Percentiles rank a stretch among this genome's conserved stretches.
Evolutionary conservation across 2,113 vertebrate species (phyloP).

Genomic region (Lipotes vexillifer): DNA sequence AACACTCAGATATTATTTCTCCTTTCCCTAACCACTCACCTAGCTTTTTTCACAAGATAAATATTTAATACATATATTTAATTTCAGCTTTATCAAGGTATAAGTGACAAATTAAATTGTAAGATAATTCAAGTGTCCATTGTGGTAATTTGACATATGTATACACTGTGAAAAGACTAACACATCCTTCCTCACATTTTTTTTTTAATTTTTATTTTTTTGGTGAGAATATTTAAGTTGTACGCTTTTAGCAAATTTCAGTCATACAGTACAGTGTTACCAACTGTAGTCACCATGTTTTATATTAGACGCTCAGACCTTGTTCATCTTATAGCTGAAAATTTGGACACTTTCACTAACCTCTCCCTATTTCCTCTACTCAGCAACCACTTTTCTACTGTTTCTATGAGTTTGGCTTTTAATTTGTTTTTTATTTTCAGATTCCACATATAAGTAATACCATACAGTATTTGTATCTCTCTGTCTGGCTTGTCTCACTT

Average conservation of each 20-base stretch:
- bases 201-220: not conserved
- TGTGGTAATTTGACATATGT: not conserved
- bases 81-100: not conserved
- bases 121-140: not conserved
- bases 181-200: not conserved
- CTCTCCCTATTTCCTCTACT: not conserved
- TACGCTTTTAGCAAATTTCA: not conserved
- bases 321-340: not conserved
- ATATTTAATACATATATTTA: not conserved
- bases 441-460: not conserved
- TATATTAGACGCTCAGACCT: not conserved
- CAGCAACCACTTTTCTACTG: not conserved
- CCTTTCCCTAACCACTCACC: not conserved
- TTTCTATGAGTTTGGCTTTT: not conserved
- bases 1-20: not conserved
- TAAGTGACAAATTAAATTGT: not conserved
- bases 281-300: not conserved
- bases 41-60: not conserved
- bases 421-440: not conserved
- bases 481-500: not conserved
- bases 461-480: not conserved
- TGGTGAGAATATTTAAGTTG: not conserved
- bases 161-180: not conserved
- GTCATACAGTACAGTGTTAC: not conserved
- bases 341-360: not conserved